Percentiles rank a stretch among this genome's conserved stretches.
Conservation (phyloP, 2,113 vertebrate species). For the Crotophaga sulcirostris region DNA sequence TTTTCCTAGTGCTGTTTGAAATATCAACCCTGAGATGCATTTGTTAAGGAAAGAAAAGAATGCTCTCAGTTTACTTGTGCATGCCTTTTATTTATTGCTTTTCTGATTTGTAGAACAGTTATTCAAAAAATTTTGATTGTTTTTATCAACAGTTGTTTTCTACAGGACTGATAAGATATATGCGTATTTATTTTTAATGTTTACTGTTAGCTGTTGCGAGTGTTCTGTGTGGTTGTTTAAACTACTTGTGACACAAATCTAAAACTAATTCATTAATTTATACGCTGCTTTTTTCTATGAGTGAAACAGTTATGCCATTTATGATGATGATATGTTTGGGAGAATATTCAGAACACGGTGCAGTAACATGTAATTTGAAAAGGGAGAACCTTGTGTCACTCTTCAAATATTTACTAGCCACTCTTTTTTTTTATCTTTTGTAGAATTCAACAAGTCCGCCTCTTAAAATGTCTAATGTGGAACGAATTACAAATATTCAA, state of each 20-base stretch:
- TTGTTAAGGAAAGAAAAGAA: background rate
- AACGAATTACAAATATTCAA: constrained; percentile 97
- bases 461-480: constrained; percentile 96
- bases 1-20: background rate
- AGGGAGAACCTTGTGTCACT: background rate
- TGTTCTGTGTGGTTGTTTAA: background rate
- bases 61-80: background rate
- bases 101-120: background rate
- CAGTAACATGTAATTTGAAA: background rate
- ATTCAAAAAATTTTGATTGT: background rate
- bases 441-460: constrained; percentile 97
- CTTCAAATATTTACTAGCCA: background rate
- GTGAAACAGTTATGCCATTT: background rate
- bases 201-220: background rate
- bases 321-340: background rate
- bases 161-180: background rate
- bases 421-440: constrained; percentile 16
- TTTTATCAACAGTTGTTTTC: background rate
- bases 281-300: background rate
- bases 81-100: background rate
- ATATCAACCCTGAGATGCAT: background rate
- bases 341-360: background rate
- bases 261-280: background rate
- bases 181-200: background rate
- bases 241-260: background rate